phyloP scores from a whole-genome alignment of 2,797 vertebrate genomes.

The Scomberomorus guttatus region DNA sequence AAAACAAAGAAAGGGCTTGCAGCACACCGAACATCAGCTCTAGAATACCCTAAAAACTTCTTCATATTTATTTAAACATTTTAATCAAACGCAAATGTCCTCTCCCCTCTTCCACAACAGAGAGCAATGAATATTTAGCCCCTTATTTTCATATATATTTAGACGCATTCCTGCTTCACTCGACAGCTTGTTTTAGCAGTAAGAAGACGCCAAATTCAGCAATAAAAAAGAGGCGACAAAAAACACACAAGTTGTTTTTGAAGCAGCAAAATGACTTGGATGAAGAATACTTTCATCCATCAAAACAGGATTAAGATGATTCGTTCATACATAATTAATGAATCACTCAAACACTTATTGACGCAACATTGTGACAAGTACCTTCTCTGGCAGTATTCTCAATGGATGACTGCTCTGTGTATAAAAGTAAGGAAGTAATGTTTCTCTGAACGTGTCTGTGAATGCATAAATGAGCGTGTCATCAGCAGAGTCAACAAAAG shows the following conservation, averaged over 20 bases:
- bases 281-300: constrained; percentile 15
- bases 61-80: no score
- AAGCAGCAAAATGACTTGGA: background rate
- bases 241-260: background rate
- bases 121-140: background rate
- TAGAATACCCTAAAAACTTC: background rate
- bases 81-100: no score
- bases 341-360: constrained; percentile 27
- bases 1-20: background rate
- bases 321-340: constrained; percentile 5
- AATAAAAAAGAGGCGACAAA: background rate
- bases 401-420: constrained; percentile 79
- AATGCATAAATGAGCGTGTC: constrained; percentile 74
- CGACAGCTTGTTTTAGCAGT: background rate
- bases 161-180: background rate
- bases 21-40: background rate
- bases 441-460: constrained; percentile 75
- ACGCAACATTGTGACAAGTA: constrained; percentile 67
- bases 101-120: background rate
- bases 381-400: constrained; percentile 77
- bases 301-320: background rate
- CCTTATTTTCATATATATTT: background rate
- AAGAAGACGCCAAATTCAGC: background rate
- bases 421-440: constrained; percentile 85
- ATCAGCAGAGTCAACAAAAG: constrained; percentile 72